Conservation (phyloP, 2,113 vertebrate species). For the Ameiurus melas region DNA sequence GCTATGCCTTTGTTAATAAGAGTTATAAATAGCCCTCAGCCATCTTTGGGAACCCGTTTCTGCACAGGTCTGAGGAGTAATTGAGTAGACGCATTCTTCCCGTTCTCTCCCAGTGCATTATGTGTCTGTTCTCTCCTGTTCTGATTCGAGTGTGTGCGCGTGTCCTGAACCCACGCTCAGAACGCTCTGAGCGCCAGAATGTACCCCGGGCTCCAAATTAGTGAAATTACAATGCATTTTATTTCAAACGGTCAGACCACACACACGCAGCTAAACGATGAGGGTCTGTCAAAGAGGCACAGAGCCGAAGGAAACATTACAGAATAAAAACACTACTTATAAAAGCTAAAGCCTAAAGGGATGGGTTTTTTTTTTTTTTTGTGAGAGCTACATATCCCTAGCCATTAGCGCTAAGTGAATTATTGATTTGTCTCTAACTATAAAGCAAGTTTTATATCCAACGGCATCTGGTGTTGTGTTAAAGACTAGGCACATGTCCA, state of each 20-base stretch:
- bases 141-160: neutral
- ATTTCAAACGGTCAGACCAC: neutral
- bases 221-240: neutral
- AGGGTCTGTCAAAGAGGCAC: neutral
- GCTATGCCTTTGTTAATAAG: neutral
- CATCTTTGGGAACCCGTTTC: neutral
- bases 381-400: neutral
- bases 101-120: neutral
- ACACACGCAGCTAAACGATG: neutral
- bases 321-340: neutral
- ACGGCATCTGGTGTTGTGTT: constrained; percentile 3
- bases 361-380: neutral
- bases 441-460: constrained; percentile 14
- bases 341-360: constrained; percentile 11
- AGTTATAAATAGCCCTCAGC: neutral
- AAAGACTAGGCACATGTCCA: neutral
- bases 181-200: neutral
- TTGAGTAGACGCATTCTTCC: neutral
- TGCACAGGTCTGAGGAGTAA: neutral
- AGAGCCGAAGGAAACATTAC: neutral
- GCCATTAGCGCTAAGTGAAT: constrained; percentile 26
- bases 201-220: constrained; percentile 20
- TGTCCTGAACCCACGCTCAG: constrained; percentile 14
- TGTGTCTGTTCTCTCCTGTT: constrained; percentile 4
- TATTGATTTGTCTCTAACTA: constrained; percentile 37